Base-by-base conservation (phyloP, 2,888 invertebrate genomes). In the Dynastes tityus region DNA sequence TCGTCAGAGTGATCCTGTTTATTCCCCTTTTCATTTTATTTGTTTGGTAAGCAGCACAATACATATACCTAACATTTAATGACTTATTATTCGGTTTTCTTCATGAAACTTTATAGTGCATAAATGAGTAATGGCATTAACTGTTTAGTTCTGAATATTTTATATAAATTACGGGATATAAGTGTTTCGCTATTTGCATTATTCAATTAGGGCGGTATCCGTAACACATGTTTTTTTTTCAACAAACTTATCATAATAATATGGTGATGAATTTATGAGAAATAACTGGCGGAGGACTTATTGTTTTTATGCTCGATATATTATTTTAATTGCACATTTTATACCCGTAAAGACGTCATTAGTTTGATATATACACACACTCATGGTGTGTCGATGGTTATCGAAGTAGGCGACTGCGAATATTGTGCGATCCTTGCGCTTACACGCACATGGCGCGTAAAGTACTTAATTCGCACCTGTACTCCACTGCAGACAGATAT, bases 401-500 rank as follows among this genome's bases (percentile, higher is more conserved):
- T 67, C 65, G n/a, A 40, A 67, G 65, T 45, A 67, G 65, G 65
- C 37, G 45, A 45, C 29, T 9, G 13, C 9, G 45, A 32, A 37
- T 49, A 68, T 45, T 65, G 8, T 37, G 65, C 65, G 49, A 49
- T 16, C 3, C 49, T 11, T 22, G 37, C 67, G 45, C 37, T 29
- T 13, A 67, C 40, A 67, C 8, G n/a, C 45, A 61, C 58, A 61
- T 63, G 45, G 37, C 61, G 51, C 63, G 63, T 11, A 45, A 75
- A 63, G 74, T 75, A 32, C 64, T 75, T 75, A 75, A 49, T 75
- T 75, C 74, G 74, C 63, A 75, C 74, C 74, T 70, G 70, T 70
- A 70, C 22, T 16, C 16, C 49, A 32, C 45, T 45, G 37, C 37
- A 65, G 37, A 40, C 67, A 22, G 32, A 40, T 22, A 49, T 27